These are phyloP conservation scores for Spinus pinus DNA, from an alignment of 2,797 vertebrate species.

Conservation along the genomic window DNA sequence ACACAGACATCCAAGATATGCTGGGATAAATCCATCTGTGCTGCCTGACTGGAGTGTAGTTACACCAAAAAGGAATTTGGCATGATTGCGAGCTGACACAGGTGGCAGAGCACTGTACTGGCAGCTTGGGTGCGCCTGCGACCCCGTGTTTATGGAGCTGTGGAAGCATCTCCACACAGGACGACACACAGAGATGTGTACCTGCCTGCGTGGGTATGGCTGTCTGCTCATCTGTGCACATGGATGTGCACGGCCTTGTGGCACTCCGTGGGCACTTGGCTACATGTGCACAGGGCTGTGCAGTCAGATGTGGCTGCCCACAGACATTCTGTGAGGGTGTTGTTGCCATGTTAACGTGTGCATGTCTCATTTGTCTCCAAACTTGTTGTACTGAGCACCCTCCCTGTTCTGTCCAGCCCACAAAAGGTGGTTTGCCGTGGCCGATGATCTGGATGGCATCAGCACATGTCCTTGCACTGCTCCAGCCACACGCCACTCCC, in stretches of 20 bases:
- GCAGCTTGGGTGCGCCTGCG: not conserved
- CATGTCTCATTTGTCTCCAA: not conserved
- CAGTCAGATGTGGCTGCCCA: not conserved
- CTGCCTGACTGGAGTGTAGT: not conserved
- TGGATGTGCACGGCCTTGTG: fast-evolving
- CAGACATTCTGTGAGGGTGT: not conserved
- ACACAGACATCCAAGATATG: not conserved
- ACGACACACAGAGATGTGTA: fast-evolving
- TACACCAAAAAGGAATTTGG: not conserved
- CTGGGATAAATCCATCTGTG: not conserved
- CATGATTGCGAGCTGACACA: not conserved
- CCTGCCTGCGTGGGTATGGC: fast-evolving
- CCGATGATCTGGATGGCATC: not conserved
- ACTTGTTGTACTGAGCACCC: not conserved
- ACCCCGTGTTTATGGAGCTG: not conserved
- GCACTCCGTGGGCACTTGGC: not conserved
- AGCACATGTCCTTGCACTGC: not conserved
- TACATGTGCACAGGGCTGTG: not conserved
- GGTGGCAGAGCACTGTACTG: not conserved
- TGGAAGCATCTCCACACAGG: not conserved
- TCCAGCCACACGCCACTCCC: slow-evolving; percentile 35
- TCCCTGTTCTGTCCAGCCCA: not conserved
- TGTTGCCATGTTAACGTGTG: not conserved
- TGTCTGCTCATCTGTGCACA: not conserved
- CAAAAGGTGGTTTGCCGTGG: not conserved